Evolutionary conservation across 2,888 invertebrate genomes (phyloP).

Genomic region (Elysia crispata): DNA sequence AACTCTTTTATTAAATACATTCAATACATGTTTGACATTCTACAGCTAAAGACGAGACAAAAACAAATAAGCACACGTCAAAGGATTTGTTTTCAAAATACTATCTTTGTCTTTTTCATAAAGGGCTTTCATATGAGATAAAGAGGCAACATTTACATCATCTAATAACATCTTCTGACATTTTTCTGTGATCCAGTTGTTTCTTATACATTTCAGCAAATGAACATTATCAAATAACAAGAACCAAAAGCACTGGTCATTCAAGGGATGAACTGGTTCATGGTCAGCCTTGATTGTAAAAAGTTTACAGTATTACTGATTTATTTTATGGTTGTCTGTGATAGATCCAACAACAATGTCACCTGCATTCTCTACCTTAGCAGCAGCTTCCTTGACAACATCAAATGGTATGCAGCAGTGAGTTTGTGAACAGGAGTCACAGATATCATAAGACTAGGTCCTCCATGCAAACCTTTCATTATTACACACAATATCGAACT

Average conservation of each 20-base stretch:
- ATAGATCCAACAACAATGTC: conserved; percentile 25
- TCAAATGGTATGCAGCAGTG: conserved; percentile 24
- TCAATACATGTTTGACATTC: too few relatives aligned
- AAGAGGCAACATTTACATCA: too few relatives aligned
- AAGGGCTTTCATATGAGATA: too few relatives aligned
- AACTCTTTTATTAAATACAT: too few relatives aligned
- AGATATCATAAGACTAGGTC: conserved; percentile 29
- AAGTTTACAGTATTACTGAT: conserved; percentile 22
- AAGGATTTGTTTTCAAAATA: too few relatives aligned
- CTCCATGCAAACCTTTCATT: conserved; percentile 32
- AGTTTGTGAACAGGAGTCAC: conserved; percentile 22
- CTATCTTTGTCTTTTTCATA: too few relatives aligned
- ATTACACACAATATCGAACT: conserved; percentile 26
- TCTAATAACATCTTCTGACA: not conserved
- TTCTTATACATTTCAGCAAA: conserved; percentile 28
- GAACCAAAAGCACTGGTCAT: not conserved
- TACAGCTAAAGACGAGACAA: too few relatives aligned
- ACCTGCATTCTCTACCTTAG: conserved; percentile 18
- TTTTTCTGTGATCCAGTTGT: conserved; percentile 40
- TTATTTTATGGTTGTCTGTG: conserved; percentile 31
- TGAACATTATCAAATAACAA: conserved; percentile 32
- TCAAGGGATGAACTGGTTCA: not conserved
- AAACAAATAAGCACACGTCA: too few relatives aligned
- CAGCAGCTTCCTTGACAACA: conserved; percentile 21
- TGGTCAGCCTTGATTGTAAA: not conserved